These are phyloP conservation scores for Percina caprodes DNA, from an alignment of 2,113 vertebrate genomes.

Conservation along the genomic window DNA sequence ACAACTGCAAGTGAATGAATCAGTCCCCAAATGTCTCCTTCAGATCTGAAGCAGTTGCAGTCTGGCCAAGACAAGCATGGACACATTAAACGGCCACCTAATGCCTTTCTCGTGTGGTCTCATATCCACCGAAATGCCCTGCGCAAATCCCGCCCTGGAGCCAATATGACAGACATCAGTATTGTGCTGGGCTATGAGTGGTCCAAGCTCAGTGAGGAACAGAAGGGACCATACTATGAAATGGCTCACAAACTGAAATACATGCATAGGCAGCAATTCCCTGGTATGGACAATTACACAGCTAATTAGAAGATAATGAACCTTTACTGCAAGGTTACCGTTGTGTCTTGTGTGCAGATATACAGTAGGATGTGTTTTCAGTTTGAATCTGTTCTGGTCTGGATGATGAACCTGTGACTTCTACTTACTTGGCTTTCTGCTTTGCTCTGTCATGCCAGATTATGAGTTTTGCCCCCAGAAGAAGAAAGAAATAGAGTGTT, in stretches of 20 bases:
- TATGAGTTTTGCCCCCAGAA: slow-evolving; percentile 11
- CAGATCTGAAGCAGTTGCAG: slow-evolving; percentile 83
- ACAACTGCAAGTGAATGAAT: background rate
- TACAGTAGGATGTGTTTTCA: background rate
- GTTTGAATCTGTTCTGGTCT: background rate
- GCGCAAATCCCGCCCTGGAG: slow-evolving; percentile 81
- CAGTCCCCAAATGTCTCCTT: slow-evolving; percentile 18
- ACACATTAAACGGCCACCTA: slow-evolving; percentile 89
- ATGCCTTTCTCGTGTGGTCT: slow-evolving; percentile 91
- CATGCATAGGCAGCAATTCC: slow-evolving; percentile 87
- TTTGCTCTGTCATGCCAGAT: slow-evolving; percentile 31
- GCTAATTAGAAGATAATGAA: background rate
- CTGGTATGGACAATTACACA: slow-evolving; percentile 79
- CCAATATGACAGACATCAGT: slow-evolving; percentile 82
- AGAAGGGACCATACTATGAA: slow-evolving; percentile 89
- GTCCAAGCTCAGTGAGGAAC: slow-evolving; percentile 88
- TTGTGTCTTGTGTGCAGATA: background rate
- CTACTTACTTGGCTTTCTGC: background rate
- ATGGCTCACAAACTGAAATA: slow-evolving; percentile 87
- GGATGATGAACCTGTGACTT: background rate
- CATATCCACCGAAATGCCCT: slow-evolving; percentile 84
- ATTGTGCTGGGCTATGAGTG: slow-evolving; percentile 88
- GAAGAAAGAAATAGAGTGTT: background rate
- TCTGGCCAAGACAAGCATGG: slow-evolving; percentile 83
- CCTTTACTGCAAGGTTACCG: background rate